Evolutionary conservation across 2,888 invertebrate genomes (phyloP).

Genomic region (Dasypolia templi): DNA sequence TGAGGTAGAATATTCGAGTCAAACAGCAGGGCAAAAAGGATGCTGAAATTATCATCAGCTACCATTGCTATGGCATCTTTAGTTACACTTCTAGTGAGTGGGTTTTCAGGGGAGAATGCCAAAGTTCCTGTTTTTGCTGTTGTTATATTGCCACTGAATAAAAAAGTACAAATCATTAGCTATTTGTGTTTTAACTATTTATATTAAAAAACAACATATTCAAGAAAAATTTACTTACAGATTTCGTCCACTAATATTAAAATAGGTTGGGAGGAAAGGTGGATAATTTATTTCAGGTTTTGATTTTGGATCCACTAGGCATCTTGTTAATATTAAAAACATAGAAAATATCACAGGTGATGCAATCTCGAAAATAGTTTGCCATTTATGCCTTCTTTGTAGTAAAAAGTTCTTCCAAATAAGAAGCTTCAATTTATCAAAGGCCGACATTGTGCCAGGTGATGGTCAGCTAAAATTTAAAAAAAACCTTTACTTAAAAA

Average conservation of each 20-base stretch:
- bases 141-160: slow-evolving; percentile 82
- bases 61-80: slow-evolving; percentile 83
- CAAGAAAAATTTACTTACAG: slow-evolving; percentile 77
- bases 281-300: slow-evolving; percentile 80
- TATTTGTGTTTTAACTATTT: neutral
- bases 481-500: too few relatives aligned
- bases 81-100: slow-evolving; percentile 82
- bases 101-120: slow-evolving; percentile 87
- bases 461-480: slow-evolving; percentile 56
- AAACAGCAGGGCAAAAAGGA: slow-evolving; percentile 81
- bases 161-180: slow-evolving; percentile 24
- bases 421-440: slow-evolving; percentile 92
- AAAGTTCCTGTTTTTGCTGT: slow-evolving; percentile 82
- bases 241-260: slow-evolving; percentile 81
- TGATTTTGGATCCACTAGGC: slow-evolving; percentile 91
- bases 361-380: slow-evolving; percentile 93
- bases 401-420: slow-evolving; percentile 96
- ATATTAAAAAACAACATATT: too few relatives aligned
- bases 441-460: slow-evolving; percentile 79
- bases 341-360: slow-evolving; percentile 93
- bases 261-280: slow-evolving; percentile 84
- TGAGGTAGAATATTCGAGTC: slow-evolving; percentile 81
- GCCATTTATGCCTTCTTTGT: slow-evolving; percentile 93
- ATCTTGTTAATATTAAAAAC: slow-evolving; percentile 93
- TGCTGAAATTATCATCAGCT: slow-evolving; percentile 84